Percentiles rank a stretch among this genome's conserved stretches.
Evolutionary conservation across 1,140 invertebrate species (phyloP).

Genomic region (Apocrypta bakeri): DNA sequence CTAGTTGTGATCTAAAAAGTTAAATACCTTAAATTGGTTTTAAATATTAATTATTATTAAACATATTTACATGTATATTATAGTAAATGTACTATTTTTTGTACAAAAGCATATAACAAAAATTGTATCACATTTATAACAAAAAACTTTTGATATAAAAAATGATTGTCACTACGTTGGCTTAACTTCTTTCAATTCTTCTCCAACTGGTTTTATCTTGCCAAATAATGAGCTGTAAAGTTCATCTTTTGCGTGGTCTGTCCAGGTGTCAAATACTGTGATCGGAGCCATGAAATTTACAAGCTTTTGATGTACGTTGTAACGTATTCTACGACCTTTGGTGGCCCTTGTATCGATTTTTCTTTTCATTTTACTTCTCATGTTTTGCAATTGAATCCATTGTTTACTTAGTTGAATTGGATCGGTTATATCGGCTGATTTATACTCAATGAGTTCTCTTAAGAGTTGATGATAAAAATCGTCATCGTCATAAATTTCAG

Average conservation of each 20-base stretch:
- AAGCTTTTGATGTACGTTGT: slow-evolving; percentile 91
- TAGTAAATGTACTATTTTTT: slow-evolving; percentile 3
- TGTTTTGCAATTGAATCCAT: slow-evolving; percentile 93
- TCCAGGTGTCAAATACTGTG: slow-evolving; percentile 79
- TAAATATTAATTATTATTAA: slow-evolving; percentile 22
- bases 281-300: slow-evolving; percentile 95
- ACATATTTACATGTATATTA: slow-evolving; percentile 30
- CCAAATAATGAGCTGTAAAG: slow-evolving; percentile 87
- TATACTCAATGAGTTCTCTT: slow-evolving; percentile 93
- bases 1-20: no score
- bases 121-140: slow-evolving; percentile 36
- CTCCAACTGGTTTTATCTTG: slow-evolving; percentile 31
- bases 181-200: slow-evolving; percentile 6
- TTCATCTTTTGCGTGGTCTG: slow-evolving; percentile 86
- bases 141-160: background rate
- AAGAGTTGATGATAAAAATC: slow-evolving; percentile 97
- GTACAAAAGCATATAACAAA: slow-evolving; percentile 24
- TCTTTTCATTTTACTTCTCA: slow-evolving; percentile 91
- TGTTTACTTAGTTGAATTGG: slow-evolving; percentile 87
- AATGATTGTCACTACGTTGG: background rate
- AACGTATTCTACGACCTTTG: slow-evolving; percentile 93
- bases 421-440: slow-evolving; percentile 87
- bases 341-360: slow-evolving; percentile 93
- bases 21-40: background rate
- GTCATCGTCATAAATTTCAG: slow-evolving; percentile 96